Base-by-base conservation (phyloP, 2,113 vertebrate species). In the Hemicordylus capensis region DNA sequence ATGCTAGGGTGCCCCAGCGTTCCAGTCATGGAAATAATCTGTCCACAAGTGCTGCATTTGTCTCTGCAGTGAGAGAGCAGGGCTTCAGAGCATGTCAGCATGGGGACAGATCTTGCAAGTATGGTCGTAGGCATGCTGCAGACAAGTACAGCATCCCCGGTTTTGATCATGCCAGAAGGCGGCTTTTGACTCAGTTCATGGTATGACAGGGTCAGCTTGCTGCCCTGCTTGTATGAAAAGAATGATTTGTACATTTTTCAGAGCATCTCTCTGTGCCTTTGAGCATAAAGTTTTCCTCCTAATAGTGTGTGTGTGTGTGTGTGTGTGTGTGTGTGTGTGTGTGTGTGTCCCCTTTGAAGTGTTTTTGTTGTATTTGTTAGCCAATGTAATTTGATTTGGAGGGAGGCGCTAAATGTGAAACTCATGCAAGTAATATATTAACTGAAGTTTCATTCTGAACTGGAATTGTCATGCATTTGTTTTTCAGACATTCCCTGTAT, bases 301-400 rank as follows among this genome's bases (percentile, higher is more conserved):
- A 6, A 56, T 79, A 87, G 69, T 37, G 89, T 51, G 48, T 51
- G 12, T 51, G 12, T 51, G 44, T n/a, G 83, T 75, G 46, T 56
- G 54, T 31, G 19, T 42, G 89, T 51, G 48, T 51, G 12, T 51
- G 12, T 51, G 44, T n/a, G 83, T 75, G 46, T 56, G 54, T 31
- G 19, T 42, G 89, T 88, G 83, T 87, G 70, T 70, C 59, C 90
- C 84, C 85, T 86, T 39, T 70, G 75, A 90, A 83, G 20, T n/a
- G 82, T 42, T 74, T 83, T 67, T 87, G 26, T 66, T 90, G 15
- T 81, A 31, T 14, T 75, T 66, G 59, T 81, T 90, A 44, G 56
- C 82, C 79, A 59, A 5, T 42, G 4, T 34, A 0, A 84, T 72
- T 44, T 81, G 42, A 80, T n/a, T 17, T 59, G 84, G 79, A 82